phyloP scores from a whole-genome alignment of 2,888 invertebrate genomes.

The Achlya flavicornis region DNA sequence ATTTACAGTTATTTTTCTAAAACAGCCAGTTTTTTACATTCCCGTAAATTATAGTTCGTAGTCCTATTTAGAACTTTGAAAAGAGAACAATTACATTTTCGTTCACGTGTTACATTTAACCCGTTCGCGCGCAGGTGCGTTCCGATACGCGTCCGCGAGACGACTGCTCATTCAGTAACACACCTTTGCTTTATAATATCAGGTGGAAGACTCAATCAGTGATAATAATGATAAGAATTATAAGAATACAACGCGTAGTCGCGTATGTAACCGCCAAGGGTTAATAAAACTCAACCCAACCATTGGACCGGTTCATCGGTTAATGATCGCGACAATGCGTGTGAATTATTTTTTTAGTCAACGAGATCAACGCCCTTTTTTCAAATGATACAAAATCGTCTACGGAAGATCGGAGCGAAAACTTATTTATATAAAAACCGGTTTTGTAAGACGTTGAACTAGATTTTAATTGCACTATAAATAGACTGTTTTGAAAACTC shows the following conservation, averaged over 20 bases:
- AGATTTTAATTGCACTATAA: neutral
- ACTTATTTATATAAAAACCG: conserved; percentile 19
- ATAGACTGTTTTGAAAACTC: neutral
- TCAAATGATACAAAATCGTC: neutral
- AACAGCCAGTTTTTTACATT: conserved; percentile 15
- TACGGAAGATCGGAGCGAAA: conserved; percentile 10
- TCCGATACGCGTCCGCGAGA: conserved; percentile 43
- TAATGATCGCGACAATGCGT: conserved; percentile 45
- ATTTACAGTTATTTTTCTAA: conserved; percentile 9
- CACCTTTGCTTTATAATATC: conserved; percentile 60
- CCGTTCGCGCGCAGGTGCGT: conserved; percentile 49
- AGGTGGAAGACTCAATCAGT: conserved; percentile 70
- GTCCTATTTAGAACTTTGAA: conserved; percentile 36
- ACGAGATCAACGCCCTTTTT: conserved; percentile 16
- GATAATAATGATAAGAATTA: conserved; percentile 60
- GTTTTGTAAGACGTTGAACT: conserved; percentile 16
- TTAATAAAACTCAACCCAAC: conserved; percentile 19
- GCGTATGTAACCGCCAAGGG: conserved; percentile 25
- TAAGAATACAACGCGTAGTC: conserved; percentile 52
- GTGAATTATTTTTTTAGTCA: conserved; percentile 31
- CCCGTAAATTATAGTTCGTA: conserved; percentile 3
- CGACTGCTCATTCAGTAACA: conserved; percentile 57
- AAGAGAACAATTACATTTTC: conserved; percentile 52
- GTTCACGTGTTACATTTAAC: conserved; percentile 32
- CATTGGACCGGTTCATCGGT: conserved; percentile 56